These are phyloP conservation scores for Chloroceryle inda DNA, from an alignment of 2,797 vertebrate species.

Conservation along the genomic window DNA sequence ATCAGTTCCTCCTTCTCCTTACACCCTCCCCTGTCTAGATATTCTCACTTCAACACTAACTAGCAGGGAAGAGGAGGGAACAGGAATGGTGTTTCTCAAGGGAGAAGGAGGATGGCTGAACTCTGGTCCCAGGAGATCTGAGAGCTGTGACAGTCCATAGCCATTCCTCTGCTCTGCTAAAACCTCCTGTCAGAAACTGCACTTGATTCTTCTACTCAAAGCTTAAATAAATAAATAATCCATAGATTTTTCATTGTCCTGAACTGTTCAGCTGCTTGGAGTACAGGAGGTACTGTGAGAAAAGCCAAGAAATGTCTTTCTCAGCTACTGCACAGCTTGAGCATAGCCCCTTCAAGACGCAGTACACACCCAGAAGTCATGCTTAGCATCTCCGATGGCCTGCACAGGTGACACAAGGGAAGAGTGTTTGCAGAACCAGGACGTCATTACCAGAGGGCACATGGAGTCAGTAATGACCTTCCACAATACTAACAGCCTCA, in stretches of 20 bases:
- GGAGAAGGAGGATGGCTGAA: background rate
- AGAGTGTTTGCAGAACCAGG: background rate
- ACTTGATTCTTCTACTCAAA: background rate
- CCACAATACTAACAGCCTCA: background rate
- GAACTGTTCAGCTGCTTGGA: background rate
- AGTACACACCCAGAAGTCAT: background rate
- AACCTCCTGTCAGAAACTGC: background rate
- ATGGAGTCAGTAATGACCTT: constrained; percentile 20
- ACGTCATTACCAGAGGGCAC: constrained; percentile 18
- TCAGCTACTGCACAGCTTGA: background rate
- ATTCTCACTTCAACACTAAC: background rate
- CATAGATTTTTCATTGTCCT: background rate
- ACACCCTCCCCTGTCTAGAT: background rate
- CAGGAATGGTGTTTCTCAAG: background rate
- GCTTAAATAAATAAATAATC: background rate
- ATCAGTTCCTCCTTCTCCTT: background rate
- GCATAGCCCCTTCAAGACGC: constrained; percentile 27
- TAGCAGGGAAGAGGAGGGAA: background rate
- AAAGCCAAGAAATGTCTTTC: background rate
- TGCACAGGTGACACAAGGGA: background rate
- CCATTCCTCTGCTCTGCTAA: background rate
- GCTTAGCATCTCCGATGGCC: constrained; percentile 8
- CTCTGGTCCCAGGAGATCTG: background rate
- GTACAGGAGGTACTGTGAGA: background rate
- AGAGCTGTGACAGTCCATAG: background rate